Percentiles rank a stretch among this genome's conserved stretches.
These are phyloP conservation scores for Andrena haemorrhoa DNA, from an alignment of 2,888 invertebrate species.

Conservation along the genomic window DNA sequence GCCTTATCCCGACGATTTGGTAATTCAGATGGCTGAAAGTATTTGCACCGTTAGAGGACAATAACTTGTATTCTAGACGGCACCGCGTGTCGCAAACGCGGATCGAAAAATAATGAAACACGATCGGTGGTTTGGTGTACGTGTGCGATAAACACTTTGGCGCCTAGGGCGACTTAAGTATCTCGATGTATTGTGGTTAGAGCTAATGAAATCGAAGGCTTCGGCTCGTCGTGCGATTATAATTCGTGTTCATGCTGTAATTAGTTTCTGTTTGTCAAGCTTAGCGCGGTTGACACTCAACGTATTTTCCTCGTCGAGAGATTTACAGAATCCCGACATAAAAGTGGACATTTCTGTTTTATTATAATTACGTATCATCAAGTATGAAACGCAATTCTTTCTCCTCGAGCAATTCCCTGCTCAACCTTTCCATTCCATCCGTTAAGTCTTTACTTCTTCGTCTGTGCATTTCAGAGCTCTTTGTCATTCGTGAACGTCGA, in stretches of 20 bases:
- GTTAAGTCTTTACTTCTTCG: not conserved
- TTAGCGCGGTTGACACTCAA: not conserved
- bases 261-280: not conserved
- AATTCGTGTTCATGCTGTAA: not conserved
- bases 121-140: slow-evolving; percentile 32
- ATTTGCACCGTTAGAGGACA: slow-evolving; percentile 59
- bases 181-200: slow-evolving; percentile 15
- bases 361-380: not conserved
- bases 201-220: slow-evolving; percentile 3
- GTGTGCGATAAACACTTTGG: slow-evolving; percentile 31
- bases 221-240: slow-evolving; percentile 7
- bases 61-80: slow-evolving; percentile 57
- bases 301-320: not conserved
- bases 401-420: not conserved
- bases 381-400: too few species aligned
- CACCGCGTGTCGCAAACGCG: slow-evolving; percentile 43
- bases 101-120: slow-evolving; percentile 50
- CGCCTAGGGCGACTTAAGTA: slow-evolving; percentile 23
- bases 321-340: not conserved
- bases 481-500: not conserved
- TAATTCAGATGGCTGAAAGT: slow-evolving; percentile 49
- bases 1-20: slow-evolving; percentile 59
- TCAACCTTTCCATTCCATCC: not conserved
- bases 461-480: not conserved
- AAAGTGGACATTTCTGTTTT: not conserved